phyloP scores from a whole-genome alignment of 2,888 invertebrate species.

The Crepidodera aurea region DNA sequence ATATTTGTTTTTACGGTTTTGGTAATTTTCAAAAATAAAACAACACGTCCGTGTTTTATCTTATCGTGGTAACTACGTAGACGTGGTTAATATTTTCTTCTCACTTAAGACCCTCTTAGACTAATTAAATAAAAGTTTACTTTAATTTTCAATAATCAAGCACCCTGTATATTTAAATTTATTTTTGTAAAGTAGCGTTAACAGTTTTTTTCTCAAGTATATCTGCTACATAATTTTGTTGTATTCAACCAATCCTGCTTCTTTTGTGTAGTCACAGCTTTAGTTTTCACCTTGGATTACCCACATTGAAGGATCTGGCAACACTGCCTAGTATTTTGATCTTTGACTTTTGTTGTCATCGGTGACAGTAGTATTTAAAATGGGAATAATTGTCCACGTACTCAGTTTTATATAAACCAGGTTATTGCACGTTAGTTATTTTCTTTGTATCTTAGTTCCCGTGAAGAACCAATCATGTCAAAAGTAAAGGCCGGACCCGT shows the following conservation, averaged over 20 bases:
- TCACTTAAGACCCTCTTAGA: too few species aligned
- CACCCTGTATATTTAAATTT: too few species aligned
- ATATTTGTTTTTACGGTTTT: too few species aligned
- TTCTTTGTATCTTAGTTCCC: background rate
- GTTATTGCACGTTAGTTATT: background rate
- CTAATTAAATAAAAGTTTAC: too few species aligned
- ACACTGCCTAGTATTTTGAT: background rate
- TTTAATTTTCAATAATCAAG: too few species aligned
- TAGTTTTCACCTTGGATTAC: too few species aligned
- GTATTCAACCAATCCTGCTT: too few species aligned
- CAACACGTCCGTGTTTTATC: background rate
- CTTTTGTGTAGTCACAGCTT: too few species aligned
- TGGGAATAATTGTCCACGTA: background rate
- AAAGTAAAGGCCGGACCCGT: conserved; percentile 86
- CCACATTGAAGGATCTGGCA: background rate
- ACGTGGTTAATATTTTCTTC: too few species aligned
- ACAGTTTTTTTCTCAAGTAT: too few species aligned
- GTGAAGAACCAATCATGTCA: conserved; percentile 59
- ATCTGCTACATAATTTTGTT: too few species aligned
- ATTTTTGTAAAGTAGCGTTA: too few species aligned
- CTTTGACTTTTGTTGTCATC: background rate
- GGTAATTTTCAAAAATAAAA: background rate
- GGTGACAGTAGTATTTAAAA: background rate
- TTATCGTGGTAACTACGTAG: background rate
- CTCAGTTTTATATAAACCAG: background rate